phyloP scores from a whole-genome alignment of 2,888 invertebrate species.

The Scaptomyza tumidula region DNA sequence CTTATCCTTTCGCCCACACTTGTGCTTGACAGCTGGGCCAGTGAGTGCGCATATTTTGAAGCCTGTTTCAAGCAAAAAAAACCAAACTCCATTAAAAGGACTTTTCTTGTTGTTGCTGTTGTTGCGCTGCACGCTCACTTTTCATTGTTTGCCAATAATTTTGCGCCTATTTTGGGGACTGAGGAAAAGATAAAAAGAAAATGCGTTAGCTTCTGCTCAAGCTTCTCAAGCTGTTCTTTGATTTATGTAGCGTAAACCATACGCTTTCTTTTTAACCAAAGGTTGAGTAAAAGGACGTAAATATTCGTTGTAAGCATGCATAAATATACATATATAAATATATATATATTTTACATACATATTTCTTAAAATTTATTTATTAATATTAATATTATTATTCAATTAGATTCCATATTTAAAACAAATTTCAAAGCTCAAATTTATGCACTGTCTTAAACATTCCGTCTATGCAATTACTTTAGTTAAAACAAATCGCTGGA shows the following conservation, averaged over 20 bases:
- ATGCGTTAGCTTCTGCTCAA: conserved; percentile 20
- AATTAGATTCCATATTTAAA: too few species aligned
- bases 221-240: conserved; percentile 36
- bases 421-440: too few species aligned
- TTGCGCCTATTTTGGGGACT: conserved; percentile 27
- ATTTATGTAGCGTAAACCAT: conserved; percentile 46
- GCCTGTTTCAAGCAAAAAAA: conserved; percentile 50
- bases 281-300: not conserved
- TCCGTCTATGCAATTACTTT: too few species aligned
- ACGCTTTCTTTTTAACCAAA: conserved; percentile 2
- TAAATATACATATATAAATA: too few species aligned
- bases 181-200: conserved; percentile 36
- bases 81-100: conserved; percentile 58
- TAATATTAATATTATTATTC: too few species aligned
- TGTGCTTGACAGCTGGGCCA: conserved; percentile 66
- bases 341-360: too few species aligned
- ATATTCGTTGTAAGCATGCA: too few species aligned
- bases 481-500: too few species aligned
- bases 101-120: conserved; percentile 13
- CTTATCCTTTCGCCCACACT: not conserved
- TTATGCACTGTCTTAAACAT: too few species aligned
- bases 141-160: conserved; percentile 52
- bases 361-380: too few species aligned
- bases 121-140: conserved; percentile 16
- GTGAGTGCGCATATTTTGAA: conserved; percentile 75